Percentiles rank a stretch among this genome's conserved stretches.
Evolutionary conservation across 2,113 vertebrate genomes (phyloP).

Genomic region (Dascyllus trimaculatus): DNA sequence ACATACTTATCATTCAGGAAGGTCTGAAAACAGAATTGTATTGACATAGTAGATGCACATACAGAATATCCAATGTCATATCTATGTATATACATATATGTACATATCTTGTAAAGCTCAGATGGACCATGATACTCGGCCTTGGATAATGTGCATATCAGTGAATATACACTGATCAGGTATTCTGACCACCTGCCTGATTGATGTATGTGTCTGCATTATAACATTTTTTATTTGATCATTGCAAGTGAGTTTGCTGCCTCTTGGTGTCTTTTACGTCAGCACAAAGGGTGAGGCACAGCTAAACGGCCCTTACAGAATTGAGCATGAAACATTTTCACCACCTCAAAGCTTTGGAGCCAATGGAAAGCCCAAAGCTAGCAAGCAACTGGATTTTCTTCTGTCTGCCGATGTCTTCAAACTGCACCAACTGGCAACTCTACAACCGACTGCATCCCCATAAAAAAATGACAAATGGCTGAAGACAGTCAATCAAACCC

Average conservation of each 20-base stretch:
- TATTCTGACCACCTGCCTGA: too few relatives aligned
- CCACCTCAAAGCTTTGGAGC: neutral
- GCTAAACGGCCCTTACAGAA: neutral
- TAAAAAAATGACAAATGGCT: slow-evolving; percentile 4
- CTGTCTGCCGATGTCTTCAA: neutral
- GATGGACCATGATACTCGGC: neutral
- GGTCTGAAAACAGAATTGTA: neutral
- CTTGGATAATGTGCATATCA: neutral
- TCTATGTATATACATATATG: too few relatives aligned
- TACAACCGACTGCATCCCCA: neutral
- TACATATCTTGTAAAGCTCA: neutral
- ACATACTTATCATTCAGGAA: neutral
- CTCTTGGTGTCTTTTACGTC: neutral
- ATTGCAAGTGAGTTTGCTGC: too few relatives aligned
- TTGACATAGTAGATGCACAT: neutral
- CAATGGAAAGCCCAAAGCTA: neutral
- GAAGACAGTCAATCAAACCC: neutral
- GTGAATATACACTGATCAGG: too few relatives aligned
- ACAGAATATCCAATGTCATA: neutral
- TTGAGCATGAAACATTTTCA: neutral
- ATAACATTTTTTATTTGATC: neutral
- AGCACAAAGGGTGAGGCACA: neutral
- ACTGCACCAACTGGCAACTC: neutral
- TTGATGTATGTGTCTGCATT: too few relatives aligned
- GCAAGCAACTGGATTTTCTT: neutral